Evolutionary conservation across 2,797 vertebrate species (phyloP), one percentile per base, ranked within the genome.

Genomic region (Oryzias dopingdopingensis): DNA sequence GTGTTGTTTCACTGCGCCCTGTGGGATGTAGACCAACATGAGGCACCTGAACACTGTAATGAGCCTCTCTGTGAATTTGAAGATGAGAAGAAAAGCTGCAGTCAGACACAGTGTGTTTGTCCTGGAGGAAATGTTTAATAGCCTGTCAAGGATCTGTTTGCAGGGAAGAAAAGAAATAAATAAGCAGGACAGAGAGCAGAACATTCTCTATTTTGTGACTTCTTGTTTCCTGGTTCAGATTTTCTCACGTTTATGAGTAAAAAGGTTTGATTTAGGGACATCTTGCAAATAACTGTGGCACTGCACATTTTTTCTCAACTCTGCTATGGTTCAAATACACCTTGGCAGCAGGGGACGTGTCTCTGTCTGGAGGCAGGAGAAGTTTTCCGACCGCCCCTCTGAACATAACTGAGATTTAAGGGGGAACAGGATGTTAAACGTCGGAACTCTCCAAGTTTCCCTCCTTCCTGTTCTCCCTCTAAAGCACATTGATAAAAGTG

Each of bases 181-280:
- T 5, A 20, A 20, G 44, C 60, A 49, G 22, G 40, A 61, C 18
- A 20, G 47, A 56, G 52, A 49, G 66, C 32, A 57, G 62, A 65
- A 52, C 65, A 69, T 69, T 65, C 73, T 63, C 70, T 65, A 73
- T 70, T 62, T 62, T 52, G 40, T 32, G 5, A 18, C 14, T 37
- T 50, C 42, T 5, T 48, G 32, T 43, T 18, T 46, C 14, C 12
- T 55, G 15, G 41, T 37, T 67, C 13, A 46, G 32, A n/a, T 20
- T 54, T 5, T 67, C 15, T 29, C 8, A 68, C 10, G 2, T 13
- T 41, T 66, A 54, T 17, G 5, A n/a, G 17, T 16, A 29, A 59
- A 67, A 74, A 70, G 23, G 8, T 49, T 53, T 15, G 43, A 29
- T 40, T 56, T 16, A 55, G 14, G 13, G 42, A 18, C 3, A 4